Percentiles rank a stretch among this genome's conserved stretches.
These are phyloP conservation scores for Harpegnathos saltator DNA, from an alignment of 1,140 invertebrate species.

Conservation along the genomic window DNA sequence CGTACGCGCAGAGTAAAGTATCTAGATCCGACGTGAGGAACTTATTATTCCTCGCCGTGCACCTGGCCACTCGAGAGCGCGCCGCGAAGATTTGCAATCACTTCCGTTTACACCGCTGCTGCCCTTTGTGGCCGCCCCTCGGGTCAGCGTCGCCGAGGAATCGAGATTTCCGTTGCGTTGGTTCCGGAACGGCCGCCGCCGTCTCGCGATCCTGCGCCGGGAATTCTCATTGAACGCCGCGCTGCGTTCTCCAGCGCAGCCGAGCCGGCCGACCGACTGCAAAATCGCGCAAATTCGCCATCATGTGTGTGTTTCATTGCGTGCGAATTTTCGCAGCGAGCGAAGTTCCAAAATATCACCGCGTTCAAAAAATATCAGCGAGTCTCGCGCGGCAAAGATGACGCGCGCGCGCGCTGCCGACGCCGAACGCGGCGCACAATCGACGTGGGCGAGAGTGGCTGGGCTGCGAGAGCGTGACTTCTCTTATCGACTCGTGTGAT, in stretches of 20 bases:
- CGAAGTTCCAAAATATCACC: too few species aligned
- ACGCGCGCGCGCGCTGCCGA: too few species aligned
- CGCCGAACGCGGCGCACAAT: conserved; percentile 30
- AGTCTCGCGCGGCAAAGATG: conserved; percentile 6
- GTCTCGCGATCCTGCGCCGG: conserved; percentile 56
- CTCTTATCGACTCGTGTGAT: conserved; percentile 58
- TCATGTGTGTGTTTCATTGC: too few species aligned
- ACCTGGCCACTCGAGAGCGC: conserved; percentile 82
- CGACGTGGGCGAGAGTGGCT: conserved; percentile 41
- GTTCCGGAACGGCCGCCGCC: conserved; percentile 60
- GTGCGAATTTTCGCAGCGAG: too few species aligned
- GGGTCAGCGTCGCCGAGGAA: conserved; percentile 71
- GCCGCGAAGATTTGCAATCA: conserved; percentile 82
- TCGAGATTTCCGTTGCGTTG: conserved; percentile 82
- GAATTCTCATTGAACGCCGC: conserved; percentile 6
- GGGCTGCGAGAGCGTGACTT: conserved; percentile 11
- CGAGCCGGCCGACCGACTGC: too few species aligned
- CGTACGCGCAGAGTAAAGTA: conserved; percentile 73
- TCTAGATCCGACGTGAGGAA: conserved; percentile 73
- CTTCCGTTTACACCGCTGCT: conserved; percentile 69
- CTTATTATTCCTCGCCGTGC: conserved; percentile 77
- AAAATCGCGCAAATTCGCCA: too few species aligned
- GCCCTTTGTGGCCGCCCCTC: conserved; percentile 69
- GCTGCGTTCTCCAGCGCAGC: too few species aligned
- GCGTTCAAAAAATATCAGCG: too few species aligned